Evolutionary conservation across 2,888 invertebrate genomes (phyloP), one percentile per base, ranked within the genome.

Genomic region (Caenorhabditis afra): DNA sequence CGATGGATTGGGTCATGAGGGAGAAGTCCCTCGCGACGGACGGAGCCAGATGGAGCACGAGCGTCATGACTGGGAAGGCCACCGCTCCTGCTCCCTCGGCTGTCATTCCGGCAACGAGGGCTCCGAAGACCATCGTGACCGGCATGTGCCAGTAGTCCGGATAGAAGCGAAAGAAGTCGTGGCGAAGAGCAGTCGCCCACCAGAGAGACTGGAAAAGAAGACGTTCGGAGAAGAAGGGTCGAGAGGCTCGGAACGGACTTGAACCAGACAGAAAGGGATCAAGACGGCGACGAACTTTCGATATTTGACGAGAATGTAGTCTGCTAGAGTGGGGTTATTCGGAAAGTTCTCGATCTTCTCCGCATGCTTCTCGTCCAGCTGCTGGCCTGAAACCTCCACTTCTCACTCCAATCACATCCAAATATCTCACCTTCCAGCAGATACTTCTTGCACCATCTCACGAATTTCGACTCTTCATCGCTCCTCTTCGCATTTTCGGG

Each of bases 121-220:
- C 88, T 0, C 90, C 90, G 20, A 88, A 70, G 14, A 90, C 79
- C 90, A 90, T 90, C 8, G 90, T 90, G 29, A 90, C 68, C 11
- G 88, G 87, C 87, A 90, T 90, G 65, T 85, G 84, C 86, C 87
- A 90, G 58, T 87, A 87, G n/a, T 87, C 86, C n/a, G 77, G 71
- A 68, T 88, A 90, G 47, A 85, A 82, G 52, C 77, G 66, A 84
- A 89, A 88, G 50, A 85, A 84, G 74, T 87, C 74, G 78, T 84
- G 82, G 29, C 85, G 82, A 50, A 90, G 79, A n/a, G 89, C 87
- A 37, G 84, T 76, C 10, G 83, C 68, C 89, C 89, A 90, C 89
- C 89, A 90, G 66, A 86, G 7, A 18, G 1, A 5, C 23, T 50
- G 50, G 16, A 50, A 50, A 29, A 29, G 7, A 3, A 5, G 29